These are phyloP conservation scores for Diplodus sargus DNA, from an alignment of 2,797 vertebrate species.

Conservation along the genomic window DNA sequence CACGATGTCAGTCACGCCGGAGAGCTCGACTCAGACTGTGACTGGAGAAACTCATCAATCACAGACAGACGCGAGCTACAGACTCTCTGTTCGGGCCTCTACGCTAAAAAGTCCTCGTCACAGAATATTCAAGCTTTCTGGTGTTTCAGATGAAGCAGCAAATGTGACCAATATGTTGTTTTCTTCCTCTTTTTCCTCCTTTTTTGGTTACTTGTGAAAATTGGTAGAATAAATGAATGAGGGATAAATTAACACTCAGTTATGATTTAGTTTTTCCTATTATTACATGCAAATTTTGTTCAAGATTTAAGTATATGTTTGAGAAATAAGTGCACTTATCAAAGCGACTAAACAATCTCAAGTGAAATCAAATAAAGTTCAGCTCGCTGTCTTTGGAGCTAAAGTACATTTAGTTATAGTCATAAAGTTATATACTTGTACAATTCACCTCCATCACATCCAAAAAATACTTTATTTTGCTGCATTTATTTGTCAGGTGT, in stretches of 20 bases:
- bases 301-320: neutral
- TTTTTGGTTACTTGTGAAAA: neutral
- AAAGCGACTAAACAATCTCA: neutral
- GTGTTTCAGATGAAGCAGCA: neutral
- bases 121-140: no score
- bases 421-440: neutral
- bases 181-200: neutral
- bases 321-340: neutral
- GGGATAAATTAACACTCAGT: neutral
- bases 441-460: neutral
- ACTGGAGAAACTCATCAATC: no score
- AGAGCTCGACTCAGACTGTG: neutral
- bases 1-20: constrained; percentile 9
- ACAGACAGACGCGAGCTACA: no score
- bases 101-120: no score
- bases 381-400: no score
- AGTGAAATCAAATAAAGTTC: neutral
- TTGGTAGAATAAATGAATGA: neutral
- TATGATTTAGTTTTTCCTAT: neutral
- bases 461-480: neutral
- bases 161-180: constrained; percentile 10
- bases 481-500: neutral
- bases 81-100: no score
- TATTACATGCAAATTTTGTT: neutral
- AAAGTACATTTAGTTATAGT: neutral